phyloP scores from a whole-genome alignment of 2,888 invertebrate genomes.

The Troilus luridus region DNA sequence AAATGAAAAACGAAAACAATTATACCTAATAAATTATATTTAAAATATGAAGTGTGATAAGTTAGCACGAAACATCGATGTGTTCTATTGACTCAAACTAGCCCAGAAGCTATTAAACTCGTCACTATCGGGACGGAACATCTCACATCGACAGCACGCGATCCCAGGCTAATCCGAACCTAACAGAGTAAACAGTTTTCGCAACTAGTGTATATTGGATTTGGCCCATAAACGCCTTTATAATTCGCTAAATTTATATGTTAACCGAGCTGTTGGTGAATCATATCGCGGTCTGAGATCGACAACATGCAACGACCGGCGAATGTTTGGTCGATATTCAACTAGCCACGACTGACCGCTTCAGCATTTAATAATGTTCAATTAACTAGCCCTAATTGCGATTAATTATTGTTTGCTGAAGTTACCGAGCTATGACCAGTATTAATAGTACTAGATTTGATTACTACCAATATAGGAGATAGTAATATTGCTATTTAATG shows the following conservation, averaged over 20 bases:
- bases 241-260: constrained; percentile 40
- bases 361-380: not conserved
- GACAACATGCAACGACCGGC: not conserved
- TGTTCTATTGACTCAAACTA: not conserved
- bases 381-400: not conserved
- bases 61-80: not conserved
- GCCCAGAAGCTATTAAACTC: not conserved
- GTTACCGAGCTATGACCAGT: not conserved
- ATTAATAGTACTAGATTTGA: not conserved
- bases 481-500: not conserved
- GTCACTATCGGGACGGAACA: not conserved
- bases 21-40: not conserved
- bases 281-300: not conserved
- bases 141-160: not conserved
- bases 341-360: not conserved
- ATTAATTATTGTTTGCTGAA: not conserved
- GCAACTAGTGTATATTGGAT: constrained; percentile 32
- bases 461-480: not conserved
- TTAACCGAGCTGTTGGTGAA: not conserved
- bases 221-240: constrained; percentile 28
- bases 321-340: constrained; percentile 1
- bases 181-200: constrained; percentile 3
- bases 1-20: not conserved
- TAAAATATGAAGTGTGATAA: constrained; percentile 22
- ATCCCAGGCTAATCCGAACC: not conserved